These are phyloP conservation scores for Criorhina ranunculi DNA, from an alignment of 2,888 invertebrate genomes.

Conservation along the genomic window DNA sequence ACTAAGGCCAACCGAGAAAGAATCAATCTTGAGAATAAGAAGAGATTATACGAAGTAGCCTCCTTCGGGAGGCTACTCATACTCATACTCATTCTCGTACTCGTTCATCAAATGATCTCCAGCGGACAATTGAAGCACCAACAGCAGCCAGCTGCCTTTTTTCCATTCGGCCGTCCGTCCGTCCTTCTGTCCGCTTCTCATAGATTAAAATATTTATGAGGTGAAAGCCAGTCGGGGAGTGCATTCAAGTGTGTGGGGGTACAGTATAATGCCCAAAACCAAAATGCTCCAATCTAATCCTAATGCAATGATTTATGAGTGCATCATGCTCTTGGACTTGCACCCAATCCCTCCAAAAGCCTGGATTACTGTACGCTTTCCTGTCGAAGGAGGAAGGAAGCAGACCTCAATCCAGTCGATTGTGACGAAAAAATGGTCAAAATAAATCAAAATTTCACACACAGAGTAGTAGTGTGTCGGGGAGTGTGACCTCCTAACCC, in stretches of 20 bases:
- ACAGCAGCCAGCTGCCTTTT: background rate
- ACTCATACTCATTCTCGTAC: background rate
- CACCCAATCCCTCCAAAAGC: conserved; percentile 36
- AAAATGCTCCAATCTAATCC: conserved; percentile 68
- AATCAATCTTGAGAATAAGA: conserved; percentile 70
- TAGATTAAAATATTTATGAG: conserved; percentile 76
- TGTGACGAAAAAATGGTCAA: conserved; percentile 65
- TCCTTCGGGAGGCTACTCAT: conserved; percentile 28
- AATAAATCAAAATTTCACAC: conserved; percentile 63
- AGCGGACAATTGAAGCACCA: conserved; percentile 56
- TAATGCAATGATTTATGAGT: conserved; percentile 69
- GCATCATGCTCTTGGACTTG: conserved; percentile 31
- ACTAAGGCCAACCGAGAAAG: conserved; percentile 40
- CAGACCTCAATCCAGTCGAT: conserved; percentile 46
- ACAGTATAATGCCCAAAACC: conserved; percentile 61
- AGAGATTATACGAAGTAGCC: conserved; percentile 56
- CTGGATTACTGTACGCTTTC: conserved; percentile 20
- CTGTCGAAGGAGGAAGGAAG: background rate
- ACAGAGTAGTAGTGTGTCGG: background rate
- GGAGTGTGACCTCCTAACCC: conserved; percentile 62
- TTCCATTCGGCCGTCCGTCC: conserved; percentile 39
- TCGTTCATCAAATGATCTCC: conserved; percentile 61
- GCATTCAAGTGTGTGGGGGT: conserved; percentile 21
- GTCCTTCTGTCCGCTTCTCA: too few species aligned
- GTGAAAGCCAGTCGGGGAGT: conserved; percentile 67